phyloP scores from a whole-genome alignment of 2,888 invertebrate species.

The Calliphora vomitoria region DNA sequence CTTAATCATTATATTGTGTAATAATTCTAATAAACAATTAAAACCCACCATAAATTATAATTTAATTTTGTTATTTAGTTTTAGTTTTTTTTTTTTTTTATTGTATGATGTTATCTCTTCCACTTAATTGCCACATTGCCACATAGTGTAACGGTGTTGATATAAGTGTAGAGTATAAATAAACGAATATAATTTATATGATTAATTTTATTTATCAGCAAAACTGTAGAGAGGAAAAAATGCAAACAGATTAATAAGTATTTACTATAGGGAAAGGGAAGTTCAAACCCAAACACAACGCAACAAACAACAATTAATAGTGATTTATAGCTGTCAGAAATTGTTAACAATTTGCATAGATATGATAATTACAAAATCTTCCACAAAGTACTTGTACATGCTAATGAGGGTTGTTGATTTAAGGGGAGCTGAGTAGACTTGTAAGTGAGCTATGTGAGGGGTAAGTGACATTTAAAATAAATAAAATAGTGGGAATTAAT shows the following conservation, averaged over 20 bases:
- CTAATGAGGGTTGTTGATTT: background rate
- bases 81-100: slow-evolving; percentile 3
- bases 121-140: slow-evolving; percentile 58
- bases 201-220: slow-evolving; percentile 59
- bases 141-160: slow-evolving; percentile 55
- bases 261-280: slow-evolving; percentile 23
- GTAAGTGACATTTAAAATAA: too few species aligned
- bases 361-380: slow-evolving; percentile 73
- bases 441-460: background rate
- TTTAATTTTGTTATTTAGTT: background rate
- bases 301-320: slow-evolving; percentile 77
- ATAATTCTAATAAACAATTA: slow-evolving; percentile 35
- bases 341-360: slow-evolving; percentile 82
- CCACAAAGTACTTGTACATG: background rate
- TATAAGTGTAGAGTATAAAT: slow-evolving; percentile 43
- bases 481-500: too few species aligned
- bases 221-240: background rate
- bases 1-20: slow-evolving; percentile 1
- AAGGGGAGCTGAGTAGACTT: background rate
- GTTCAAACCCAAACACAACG: background rate
- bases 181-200: slow-evolving; percentile 57
- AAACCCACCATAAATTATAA: slow-evolving; percentile 29
- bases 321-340: slow-evolving; percentile 82
- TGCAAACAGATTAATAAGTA: slow-evolving; percentile 4
- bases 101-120: slow-evolving; percentile 57